phyloP scores from a whole-genome alignment of 2,113 vertebrate genomes.

The Poeciliopsis occidentalis region DNA sequence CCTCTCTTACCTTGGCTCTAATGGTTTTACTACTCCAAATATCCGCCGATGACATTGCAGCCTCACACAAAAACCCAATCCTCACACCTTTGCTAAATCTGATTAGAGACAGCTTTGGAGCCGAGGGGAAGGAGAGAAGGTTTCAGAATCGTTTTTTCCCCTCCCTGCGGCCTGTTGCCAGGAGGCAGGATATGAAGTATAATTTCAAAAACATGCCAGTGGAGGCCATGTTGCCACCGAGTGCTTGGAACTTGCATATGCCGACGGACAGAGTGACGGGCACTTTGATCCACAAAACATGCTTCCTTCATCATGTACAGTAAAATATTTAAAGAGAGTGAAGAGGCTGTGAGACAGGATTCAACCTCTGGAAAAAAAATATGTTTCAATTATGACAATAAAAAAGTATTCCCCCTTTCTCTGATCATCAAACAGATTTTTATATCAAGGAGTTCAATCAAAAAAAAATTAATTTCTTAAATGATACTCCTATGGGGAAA shows the following conservation, averaged over 20 bases:
- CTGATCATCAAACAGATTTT: background rate
- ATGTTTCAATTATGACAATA: background rate
- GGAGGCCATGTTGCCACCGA: constrained; percentile 26
- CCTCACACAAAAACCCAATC: constrained; percentile 39
- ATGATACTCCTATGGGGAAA: too few relatives aligned
- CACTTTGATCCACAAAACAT: constrained; percentile 22
- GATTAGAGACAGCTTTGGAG: constrained; percentile 52
- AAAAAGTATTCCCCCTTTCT: background rate
- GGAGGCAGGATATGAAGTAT: constrained; percentile 28
- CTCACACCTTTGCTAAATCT: constrained; percentile 49
- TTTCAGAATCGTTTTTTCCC: constrained; percentile 27
- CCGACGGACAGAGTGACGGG: background rate
- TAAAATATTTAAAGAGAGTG: background rate
- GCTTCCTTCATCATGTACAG: constrained; percentile 6
- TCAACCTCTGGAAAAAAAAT: background rate
- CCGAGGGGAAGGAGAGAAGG: background rate
- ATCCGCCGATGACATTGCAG: constrained; percentile 52
- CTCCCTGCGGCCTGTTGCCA: constrained; percentile 29
- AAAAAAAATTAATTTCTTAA: too few relatives aligned
- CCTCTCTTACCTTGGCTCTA: constrained; percentile 50
- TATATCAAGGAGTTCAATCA: too few relatives aligned
- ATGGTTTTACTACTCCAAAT: constrained; percentile 59
- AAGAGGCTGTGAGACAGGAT: background rate
- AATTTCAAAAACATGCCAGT: constrained; percentile 39
- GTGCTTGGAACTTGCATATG: constrained; percentile 4